phyloP scores from a whole-genome alignment of 2,888 invertebrate genomes.

The Himalopsyche tibetana region DNA sequence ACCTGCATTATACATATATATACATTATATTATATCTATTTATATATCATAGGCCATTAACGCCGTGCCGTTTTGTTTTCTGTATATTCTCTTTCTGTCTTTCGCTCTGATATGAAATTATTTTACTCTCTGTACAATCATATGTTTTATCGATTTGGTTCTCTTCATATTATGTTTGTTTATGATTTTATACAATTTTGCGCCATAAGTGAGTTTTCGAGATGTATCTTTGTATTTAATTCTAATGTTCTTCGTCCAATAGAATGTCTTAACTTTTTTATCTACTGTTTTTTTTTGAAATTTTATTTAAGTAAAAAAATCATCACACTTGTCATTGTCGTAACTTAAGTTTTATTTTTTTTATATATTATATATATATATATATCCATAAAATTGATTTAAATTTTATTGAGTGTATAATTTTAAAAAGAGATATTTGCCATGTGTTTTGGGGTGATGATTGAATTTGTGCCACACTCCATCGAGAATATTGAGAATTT shows the following conservation, averaged over 20 bases:
- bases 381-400: constrained; percentile 51
- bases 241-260: constrained; percentile 57
- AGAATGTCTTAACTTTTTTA: constrained; percentile 58
- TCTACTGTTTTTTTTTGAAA: constrained; percentile 48
- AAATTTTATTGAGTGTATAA: constrained; percentile 57
- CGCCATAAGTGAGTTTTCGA: constrained; percentile 43
- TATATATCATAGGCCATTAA: constrained; percentile 60
- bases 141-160: constrained; percentile 53
- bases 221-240: constrained; percentile 41
- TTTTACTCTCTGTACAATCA: constrained; percentile 59
- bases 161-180: constrained; percentile 46
- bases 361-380: not conserved
- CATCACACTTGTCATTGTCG: constrained; percentile 61
- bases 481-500: constrained; percentile 48
- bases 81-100: constrained; percentile 64
- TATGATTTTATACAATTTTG: constrained; percentile 52
- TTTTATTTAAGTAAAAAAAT: constrained; percentile 51
- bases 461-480: constrained; percentile 61
- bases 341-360: constrained; percentile 51
- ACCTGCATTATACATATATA: constrained; percentile 64
- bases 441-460: constrained; percentile 64
- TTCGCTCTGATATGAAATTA: constrained; percentile 63
- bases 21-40: constrained; percentile 55
- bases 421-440: constrained; percentile 57
- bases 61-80: constrained; percentile 63